These are phyloP conservation scores for Psylliodes chrysocephalus DNA, from an alignment of 2,888 invertebrate species.

Conservation along the genomic window DNA sequence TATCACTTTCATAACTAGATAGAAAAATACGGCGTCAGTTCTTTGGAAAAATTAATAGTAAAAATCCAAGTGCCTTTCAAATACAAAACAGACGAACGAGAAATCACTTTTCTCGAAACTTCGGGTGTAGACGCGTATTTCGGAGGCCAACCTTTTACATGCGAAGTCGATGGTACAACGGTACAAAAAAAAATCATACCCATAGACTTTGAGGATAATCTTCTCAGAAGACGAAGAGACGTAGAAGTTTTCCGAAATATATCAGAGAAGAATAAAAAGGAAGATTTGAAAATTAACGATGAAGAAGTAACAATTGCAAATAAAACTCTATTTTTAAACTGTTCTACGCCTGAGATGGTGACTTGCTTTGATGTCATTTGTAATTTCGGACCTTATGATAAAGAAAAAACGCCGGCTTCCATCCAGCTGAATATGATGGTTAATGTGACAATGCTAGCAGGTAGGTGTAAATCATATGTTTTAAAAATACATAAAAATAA, in stretches of 20 bases:
- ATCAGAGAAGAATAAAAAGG: conserved; percentile 20
- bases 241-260: conserved; percentile 37
- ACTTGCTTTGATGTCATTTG: conserved; percentile 59
- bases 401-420: conserved; percentile 55
- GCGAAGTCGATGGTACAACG: conserved; percentile 46
- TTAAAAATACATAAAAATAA: too few species aligned
- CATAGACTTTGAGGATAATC: neutral
- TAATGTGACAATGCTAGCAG: conserved; percentile 54
- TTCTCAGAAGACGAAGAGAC: conserved; percentile 19
- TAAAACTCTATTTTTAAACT: conserved; percentile 59
- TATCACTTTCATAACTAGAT: conserved; percentile 48
- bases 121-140: conserved; percentile 48
- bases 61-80: conserved; percentile 58
- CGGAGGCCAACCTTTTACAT: conserved; percentile 51
- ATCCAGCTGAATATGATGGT: conserved; percentile 59
- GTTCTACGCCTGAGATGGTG: conserved; percentile 53
- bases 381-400: conserved; percentile 57
- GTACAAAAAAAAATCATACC: conserved; percentile 4
- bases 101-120: conserved; percentile 45
- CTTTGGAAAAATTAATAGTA: conserved; percentile 58
- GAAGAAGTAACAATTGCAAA: conserved; percentile 39
- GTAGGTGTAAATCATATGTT: conserved; percentile 54
- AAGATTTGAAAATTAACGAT: conserved; percentile 30
- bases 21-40: conserved; percentile 61
- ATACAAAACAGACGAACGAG: conserved; percentile 30